These are phyloP conservation scores for Drosophila parthenogenetica DNA, from an alignment of 2,888 invertebrate species.

Conservation along the genomic window DNA sequence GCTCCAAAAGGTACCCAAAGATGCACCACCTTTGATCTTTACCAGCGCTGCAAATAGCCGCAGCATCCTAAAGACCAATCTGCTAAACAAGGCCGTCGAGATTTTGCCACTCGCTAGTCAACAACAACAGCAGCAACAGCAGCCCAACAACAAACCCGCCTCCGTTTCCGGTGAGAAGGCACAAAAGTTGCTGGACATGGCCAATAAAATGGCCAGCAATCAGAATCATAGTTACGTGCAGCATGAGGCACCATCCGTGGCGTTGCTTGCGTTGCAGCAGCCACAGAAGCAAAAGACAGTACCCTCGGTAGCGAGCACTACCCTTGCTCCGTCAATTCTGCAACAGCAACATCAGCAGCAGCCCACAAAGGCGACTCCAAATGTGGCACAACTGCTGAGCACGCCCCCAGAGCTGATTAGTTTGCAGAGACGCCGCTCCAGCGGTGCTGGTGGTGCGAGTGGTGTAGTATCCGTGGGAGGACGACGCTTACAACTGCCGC, in stretches of 20 bases:
- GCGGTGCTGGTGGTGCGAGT: conserved; percentile 9
- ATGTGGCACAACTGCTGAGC: conserved; percentile 69
- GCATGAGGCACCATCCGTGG: conserved; percentile 6
- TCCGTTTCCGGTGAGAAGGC: conserved; percentile 71
- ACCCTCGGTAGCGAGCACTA: conserved; percentile 21
- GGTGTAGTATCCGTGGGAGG: conserved; percentile 10
- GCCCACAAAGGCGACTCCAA: conserved; percentile 15
- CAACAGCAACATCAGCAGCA: conserved; percentile 31
- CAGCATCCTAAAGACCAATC: conserved; percentile 83
- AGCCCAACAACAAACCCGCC: conserved; percentile 20
- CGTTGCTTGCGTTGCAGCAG: conserved; percentile 13
- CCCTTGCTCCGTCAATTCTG: conserved; percentile 10
- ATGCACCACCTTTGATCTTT: conserved; percentile 54
- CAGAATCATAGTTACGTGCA: conserved; percentile 5
- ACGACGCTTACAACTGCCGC: conserved; percentile 70
- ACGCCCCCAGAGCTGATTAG: conserved; percentile 88
- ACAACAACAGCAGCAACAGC: conserved; percentile 25
- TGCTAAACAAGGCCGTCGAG: conserved; percentile 82
- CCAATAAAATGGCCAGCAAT: conserved; percentile 77
- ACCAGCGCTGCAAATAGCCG: conserved; percentile 73
- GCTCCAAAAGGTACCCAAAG: conserved; percentile 39
- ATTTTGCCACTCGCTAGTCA: conserved; percentile 75
- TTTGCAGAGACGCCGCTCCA: conserved; percentile 86
- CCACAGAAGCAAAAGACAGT: conserved; percentile 28
- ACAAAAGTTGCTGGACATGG: conserved; percentile 82